phyloP scores from a whole-genome alignment of 2,888 invertebrate species.

The Torymus aiolomorphi region DNA sequence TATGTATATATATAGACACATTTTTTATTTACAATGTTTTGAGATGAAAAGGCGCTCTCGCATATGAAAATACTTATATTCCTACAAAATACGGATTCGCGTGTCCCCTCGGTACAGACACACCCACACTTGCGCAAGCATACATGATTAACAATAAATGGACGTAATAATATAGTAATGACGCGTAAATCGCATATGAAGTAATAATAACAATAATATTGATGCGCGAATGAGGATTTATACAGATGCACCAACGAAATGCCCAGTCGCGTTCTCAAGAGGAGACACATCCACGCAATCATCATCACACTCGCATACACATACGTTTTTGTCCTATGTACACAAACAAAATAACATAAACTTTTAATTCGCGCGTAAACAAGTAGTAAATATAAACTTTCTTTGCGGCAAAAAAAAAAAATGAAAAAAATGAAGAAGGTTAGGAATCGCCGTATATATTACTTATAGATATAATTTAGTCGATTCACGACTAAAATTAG shows the following conservation, averaged over 20 bases:
- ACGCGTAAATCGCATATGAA: slow-evolving; percentile 32
- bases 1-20: slow-evolving; percentile 4
- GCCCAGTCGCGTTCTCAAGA: slow-evolving; percentile 56
- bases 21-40: slow-evolving; percentile 46
- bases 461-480: neutral
- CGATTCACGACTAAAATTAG: slow-evolving; percentile 42
- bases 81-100: too few relatives aligned
- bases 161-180: slow-evolving; percentile 26
- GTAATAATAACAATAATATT: slow-evolving; percentile 23
- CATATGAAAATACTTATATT: too few relatives aligned
- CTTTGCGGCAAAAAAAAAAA: slow-evolving; percentile 8
- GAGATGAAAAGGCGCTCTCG: too few relatives aligned
- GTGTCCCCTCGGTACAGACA: too few relatives aligned
- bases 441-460: slow-evolving; percentile 40
- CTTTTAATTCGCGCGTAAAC: slow-evolving; percentile 61
- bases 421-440: slow-evolving; percentile 51
- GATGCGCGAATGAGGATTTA: slow-evolving; percentile 46
- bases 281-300: slow-evolving; percentile 7
- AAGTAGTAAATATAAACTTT: slow-evolving; percentile 46
- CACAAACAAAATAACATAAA: slow-evolving; percentile 63
- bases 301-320: slow-evolving; percentile 5
- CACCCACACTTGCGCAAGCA: slow-evolving; percentile 24
- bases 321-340: slow-evolving; percentile 54
- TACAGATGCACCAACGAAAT: slow-evolving; percentile 61
- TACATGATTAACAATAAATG: slow-evolving; percentile 12